These are phyloP conservation scores for Sula dactylatra DNA, from an alignment of 2,113 vertebrate genomes.

Conservation along the genomic window DNA sequence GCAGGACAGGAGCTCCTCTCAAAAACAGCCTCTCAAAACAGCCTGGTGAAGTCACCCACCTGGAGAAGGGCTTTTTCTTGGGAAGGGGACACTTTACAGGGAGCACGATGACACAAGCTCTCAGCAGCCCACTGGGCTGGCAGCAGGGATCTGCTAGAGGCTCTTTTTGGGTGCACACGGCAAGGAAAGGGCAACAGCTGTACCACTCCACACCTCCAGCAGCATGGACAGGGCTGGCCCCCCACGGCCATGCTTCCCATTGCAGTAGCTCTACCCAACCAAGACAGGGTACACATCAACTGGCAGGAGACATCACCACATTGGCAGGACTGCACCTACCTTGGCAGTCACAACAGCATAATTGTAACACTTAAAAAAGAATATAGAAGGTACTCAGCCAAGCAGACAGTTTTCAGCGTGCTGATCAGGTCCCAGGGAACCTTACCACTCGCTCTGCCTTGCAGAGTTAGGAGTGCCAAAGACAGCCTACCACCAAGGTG, in stretches of 20 bases:
- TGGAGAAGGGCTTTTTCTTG: not conserved
- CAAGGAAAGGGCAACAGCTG: not conserved
- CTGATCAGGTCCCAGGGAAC: not conserved
- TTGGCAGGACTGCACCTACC: not conserved
- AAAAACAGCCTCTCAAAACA: not conserved
- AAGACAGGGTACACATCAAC: not conserved
- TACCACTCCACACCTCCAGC: not conserved
- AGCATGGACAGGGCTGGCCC: not conserved
- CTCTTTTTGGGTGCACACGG: not conserved
- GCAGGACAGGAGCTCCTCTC: not conserved
- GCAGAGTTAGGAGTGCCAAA: not conserved
- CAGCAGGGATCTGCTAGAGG: not conserved
- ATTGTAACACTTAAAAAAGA: not conserved
- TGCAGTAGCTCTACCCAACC: not conserved
- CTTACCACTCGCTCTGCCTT: not conserved
- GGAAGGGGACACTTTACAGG: not conserved
- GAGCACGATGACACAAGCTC: accelerated
- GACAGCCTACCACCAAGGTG: not conserved
- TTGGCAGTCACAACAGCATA: not conserved
- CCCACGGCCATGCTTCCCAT: not conserved
- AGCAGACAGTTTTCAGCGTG: not conserved
- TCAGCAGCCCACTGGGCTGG: not conserved
- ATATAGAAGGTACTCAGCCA: not conserved
- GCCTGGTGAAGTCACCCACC: not conserved
- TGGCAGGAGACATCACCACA: not conserved